Evolutionary conservation across 1,140 invertebrate species (phyloP).

Genomic region (Drosophila sechellia): DNA sequence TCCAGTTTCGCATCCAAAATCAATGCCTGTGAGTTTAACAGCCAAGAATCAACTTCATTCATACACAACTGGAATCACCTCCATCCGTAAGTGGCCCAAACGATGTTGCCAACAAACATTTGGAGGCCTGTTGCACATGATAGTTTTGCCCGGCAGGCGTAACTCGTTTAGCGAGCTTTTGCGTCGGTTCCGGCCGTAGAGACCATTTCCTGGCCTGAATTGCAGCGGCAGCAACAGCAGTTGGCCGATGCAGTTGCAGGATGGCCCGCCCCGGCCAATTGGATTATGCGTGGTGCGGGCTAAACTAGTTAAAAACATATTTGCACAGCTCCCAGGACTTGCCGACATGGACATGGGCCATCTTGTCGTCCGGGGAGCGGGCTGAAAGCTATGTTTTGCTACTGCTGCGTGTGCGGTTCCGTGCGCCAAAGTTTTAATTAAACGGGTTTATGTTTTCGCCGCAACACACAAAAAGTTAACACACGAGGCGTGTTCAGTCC

Average conservation of each 20-base stretch:
- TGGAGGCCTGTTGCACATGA: constrained; percentile 34
- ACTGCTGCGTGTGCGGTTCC: constrained; percentile 37
- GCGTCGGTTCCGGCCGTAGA: constrained; percentile 45
- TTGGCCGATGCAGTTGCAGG: constrained; percentile 9
- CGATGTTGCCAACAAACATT: not conserved
- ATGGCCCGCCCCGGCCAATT: constrained; percentile 44
- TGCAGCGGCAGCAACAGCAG: constrained; percentile 1
- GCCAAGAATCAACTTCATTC: constrained; percentile 9
- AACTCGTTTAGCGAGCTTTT: constrained; percentile 45
- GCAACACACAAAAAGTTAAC: constrained; percentile 45
- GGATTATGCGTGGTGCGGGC: constrained; percentile 51
- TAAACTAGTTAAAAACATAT: constrained; percentile 76
- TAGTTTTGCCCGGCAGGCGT: constrained; percentile 38
- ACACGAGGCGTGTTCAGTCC: constrained; percentile 5
- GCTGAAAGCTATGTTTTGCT: constrained; percentile 25
- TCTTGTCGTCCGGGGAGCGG: constrained; percentile 19
- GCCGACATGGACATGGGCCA: constrained; percentile 16
- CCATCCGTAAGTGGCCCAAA: constrained; percentile 10
- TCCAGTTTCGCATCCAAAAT: not conserved
- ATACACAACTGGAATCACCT: constrained; percentile 1
- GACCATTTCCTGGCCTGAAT: constrained; percentile 27
- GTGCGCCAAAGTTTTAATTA: constrained; percentile 74
- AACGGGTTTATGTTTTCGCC: constrained; percentile 73
- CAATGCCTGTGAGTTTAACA: not conserved
- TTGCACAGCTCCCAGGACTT: constrained; percentile 28